Conservation (phyloP, 2,797 vertebrate species). For the Sylvilagus floridanus region DNA sequence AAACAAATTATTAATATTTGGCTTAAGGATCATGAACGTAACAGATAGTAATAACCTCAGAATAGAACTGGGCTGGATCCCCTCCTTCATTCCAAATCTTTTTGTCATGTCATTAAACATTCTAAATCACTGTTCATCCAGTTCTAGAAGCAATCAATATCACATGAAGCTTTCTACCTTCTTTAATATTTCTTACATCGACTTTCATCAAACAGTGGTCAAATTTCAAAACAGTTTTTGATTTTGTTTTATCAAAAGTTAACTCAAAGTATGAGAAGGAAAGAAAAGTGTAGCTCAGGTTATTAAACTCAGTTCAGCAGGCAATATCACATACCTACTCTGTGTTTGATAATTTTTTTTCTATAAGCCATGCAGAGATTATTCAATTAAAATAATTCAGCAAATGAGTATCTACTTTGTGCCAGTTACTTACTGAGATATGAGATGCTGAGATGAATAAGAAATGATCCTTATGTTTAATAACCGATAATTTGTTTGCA, state of each 20-base stretch:
- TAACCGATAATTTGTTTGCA: background rate
- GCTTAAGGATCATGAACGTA: background rate
- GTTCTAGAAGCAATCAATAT: conserved; percentile 40
- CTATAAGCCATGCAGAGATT: background rate
- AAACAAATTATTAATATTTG: background rate
- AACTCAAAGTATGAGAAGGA: background rate
- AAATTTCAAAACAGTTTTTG: conserved; percentile 57
- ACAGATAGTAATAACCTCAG: background rate
- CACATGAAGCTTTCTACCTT: conserved; percentile 57
- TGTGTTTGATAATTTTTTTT: background rate
- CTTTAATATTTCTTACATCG: conserved; percentile 66
- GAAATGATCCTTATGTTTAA: conserved; percentile 1
- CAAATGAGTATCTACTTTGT: background rate
- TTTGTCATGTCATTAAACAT: conserved; percentile 40
- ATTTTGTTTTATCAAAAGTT: background rate
- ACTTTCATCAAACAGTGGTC: conserved; percentile 59
- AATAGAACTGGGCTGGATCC: background rate
- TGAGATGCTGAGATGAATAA: background rate
- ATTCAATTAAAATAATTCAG: background rate
- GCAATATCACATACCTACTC: background rate
- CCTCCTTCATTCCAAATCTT: background rate
- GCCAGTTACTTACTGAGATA: background rate
- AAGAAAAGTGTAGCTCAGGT: background rate
- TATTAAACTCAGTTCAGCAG: conserved; percentile 41
- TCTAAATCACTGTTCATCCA: conserved; percentile 34